Evolutionary conservation across 1,140 invertebrate species (phyloP), one percentile per base, ranked within the genome.

Genomic region (Bombus terrestris): DNA sequence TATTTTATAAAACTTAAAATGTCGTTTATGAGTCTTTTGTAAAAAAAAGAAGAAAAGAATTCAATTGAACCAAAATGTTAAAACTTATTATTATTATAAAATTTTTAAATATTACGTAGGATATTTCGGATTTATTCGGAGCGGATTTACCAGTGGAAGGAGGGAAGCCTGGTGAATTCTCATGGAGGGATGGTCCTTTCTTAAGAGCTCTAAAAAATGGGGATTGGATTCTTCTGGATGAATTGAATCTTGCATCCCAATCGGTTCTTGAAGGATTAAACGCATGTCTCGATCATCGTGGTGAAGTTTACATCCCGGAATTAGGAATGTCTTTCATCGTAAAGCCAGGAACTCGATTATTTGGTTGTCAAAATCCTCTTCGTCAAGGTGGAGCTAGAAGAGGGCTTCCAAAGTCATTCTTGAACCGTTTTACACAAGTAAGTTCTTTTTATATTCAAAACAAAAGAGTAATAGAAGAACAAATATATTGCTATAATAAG

Each of bases 301-400:
- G 98, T 6, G 98, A 99, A 95, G 97, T 99, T 28, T 99, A 97
- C 93, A 98, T 99, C 80, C 98, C 99, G 3, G 99, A 99, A 96
- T 95, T 99, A 1, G 98, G 87, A 22, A 97, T 97, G 93, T 98
- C 97, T 0, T 99, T 99, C 93, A 95, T 96, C 81, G 96, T 99
- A 0, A 96, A 97, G 85, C 92, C 96, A 81, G 95, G 96, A 76
- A 99, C 98, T 0, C 97, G 97, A 90, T 96, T 99, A 62, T 99
- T 99, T 95, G 99, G 98, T 22, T 99, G 99, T 94, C 99, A 99
- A 95, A 99, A 99, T 96, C 99, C 99, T 1, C 95, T 98, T n/a
- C 97, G 97, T 92, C 98, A 99, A 96, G 99, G 99, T 57, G 99
- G 99, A 4, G 98, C 98, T 3, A 96, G 99, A 88, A 97, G 99